phyloP scores from a whole-genome alignment of 2,888 invertebrate genomes.

The Napeogenes sylphis region DNA sequence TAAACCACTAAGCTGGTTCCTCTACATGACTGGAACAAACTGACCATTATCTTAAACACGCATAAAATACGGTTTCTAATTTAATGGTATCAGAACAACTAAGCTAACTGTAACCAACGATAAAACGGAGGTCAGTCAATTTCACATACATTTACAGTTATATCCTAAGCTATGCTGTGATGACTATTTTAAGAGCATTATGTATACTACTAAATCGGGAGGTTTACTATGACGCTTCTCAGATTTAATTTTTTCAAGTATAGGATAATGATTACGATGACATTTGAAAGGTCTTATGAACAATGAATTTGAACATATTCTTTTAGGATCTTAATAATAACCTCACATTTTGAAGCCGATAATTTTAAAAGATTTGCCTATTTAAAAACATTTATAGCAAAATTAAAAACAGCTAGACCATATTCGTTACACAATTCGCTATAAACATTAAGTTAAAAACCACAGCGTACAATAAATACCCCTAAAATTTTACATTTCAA shows the following conservation, averaged over 20 bases:
- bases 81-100: slow-evolving; percentile 12
- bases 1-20: slow-evolving; percentile 37
- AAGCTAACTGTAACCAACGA: slow-evolving; percentile 8
- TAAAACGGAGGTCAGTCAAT: slow-evolving; percentile 3
- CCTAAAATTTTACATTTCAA: slow-evolving; percentile 51
- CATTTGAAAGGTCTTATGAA: too few species aligned
- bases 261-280: too few species aligned
- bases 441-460: slow-evolving; percentile 28
- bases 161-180: slow-evolving; percentile 5
- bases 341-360: too few species aligned
- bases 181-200: background rate
- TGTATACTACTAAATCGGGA: background rate
- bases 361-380: too few species aligned
- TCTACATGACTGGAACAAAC: slow-evolving; percentile 42
- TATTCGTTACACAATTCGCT: too few species aligned
- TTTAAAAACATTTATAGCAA: too few species aligned
- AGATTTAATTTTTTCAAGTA: too few species aligned
- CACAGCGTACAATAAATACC: slow-evolving; percentile 18
- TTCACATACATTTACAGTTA: slow-evolving; percentile 18
- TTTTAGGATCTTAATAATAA: too few species aligned
- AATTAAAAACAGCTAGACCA: too few species aligned
- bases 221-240: background rate
- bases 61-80: slow-evolving; percentile 17
- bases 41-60: slow-evolving; percentile 38
- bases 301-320: too few species aligned